Evolutionary conservation across 2,797 vertebrate species (phyloP), one percentile per base, ranked within the genome.

Genomic region (Xenentodon cancila): DNA sequence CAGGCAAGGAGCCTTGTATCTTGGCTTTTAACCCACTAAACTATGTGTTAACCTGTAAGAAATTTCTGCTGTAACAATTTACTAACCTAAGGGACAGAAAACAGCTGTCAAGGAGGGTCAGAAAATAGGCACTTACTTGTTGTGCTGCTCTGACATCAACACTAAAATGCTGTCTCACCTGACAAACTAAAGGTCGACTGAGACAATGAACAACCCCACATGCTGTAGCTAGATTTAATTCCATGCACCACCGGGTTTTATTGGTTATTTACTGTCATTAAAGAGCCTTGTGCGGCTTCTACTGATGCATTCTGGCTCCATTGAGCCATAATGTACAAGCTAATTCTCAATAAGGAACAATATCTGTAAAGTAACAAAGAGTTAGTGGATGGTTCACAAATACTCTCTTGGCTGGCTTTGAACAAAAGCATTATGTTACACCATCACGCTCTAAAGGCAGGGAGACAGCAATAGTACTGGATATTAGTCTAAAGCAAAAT

Each of bases 121-220:
- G 76, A 67, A 81, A 89, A 86, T 71, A 57, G 44, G 56, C 80
- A 90, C 89, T 90, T 91, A 87, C 90, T 92, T 90, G 88, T 80
- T 80, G 68, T 68, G 77, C 71, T 67, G 78, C 79, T 78, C 82
- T 79, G 65, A 77, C 59, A 85, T 69, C 75, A 80, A 77, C 75
- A 64, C 71, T 81, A 84, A 40, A 90, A 80, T 60, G 82, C 81
- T 71, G 59, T 42, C 77, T 87, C 81, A 79, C 76, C 82, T 87
- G 76, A 82, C 73, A 82, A 67, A 77, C 83, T 88, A 85, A 86
- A 86, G 79, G 86, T 89, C 73, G 65, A 71, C 64, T 58, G 48
- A 73, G 69, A 65, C 80, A 73, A 79, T 58, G 58, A 70, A 61
- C 59, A 66, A 65, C 54, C 71, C 40, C 51, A 17, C 54, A 45